phyloP scores from a whole-genome alignment of 2,797 vertebrate genomes.

The Morus bassanus region DNA sequence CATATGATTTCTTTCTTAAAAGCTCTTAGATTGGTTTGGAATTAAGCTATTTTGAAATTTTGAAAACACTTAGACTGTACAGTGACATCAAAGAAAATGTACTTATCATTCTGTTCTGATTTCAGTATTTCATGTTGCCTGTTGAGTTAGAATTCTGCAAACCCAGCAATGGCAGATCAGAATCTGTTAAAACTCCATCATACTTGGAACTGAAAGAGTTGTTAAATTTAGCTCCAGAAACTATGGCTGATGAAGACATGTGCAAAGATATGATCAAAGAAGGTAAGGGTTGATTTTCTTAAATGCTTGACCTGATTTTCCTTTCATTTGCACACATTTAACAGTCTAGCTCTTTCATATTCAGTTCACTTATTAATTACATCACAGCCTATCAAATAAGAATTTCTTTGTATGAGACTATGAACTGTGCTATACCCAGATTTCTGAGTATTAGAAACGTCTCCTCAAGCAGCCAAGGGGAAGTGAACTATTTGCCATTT shows the following conservation, averaged over 20 bases:
- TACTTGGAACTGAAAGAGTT: slow-evolving; percentile 43
- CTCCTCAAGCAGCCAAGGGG: neutral
- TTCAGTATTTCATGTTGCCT: slow-evolving; percentile 79
- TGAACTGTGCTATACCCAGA: neutral
- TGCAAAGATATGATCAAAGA: slow-evolving; percentile 65
- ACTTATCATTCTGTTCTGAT: neutral
- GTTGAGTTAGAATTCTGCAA: slow-evolving; percentile 60
- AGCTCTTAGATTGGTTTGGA: neutral
- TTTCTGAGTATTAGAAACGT: neutral
- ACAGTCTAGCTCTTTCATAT: neutral
- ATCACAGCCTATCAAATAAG: neutral
- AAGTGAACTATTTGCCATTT: neutral
- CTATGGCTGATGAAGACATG: slow-evolving; percentile 47
- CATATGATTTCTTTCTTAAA: neutral
- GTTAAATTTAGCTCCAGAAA: slow-evolving; percentile 73
- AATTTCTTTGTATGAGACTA: neutral
- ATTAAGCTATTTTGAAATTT: neutral
- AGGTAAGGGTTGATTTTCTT: slow-evolving; percentile 70
- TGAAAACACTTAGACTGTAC: neutral
- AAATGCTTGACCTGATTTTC: neutral
- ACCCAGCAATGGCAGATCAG: neutral
- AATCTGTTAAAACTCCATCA: slow-evolving; percentile 26
- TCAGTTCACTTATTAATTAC: neutral
- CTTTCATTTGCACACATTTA: neutral
- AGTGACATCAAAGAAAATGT: neutral